These are phyloP conservation scores for Erynnis tages DNA, from an alignment of 2,888 invertebrate species.

Conservation along the genomic window DNA sequence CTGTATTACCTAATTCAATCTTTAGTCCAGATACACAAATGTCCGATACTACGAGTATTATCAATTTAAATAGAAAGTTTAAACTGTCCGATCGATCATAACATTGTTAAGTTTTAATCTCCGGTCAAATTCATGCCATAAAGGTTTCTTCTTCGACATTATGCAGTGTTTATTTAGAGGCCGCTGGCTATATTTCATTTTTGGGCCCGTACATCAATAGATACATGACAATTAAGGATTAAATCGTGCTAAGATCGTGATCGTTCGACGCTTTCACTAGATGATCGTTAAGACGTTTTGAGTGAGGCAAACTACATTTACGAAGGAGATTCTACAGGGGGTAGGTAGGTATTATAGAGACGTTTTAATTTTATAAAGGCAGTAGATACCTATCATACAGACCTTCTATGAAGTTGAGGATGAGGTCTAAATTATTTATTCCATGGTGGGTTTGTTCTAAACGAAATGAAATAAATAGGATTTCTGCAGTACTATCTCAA, in stretches of 20 bases:
- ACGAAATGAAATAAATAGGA: too few species aligned
- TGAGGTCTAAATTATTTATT: too few species aligned
- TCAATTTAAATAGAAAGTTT: slow-evolving; percentile 10
- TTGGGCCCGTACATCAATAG: slow-evolving; percentile 17
- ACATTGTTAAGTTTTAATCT: background rate
- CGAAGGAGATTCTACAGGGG: too few species aligned
- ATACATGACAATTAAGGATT: slow-evolving; percentile 46
- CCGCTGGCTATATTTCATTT: slow-evolving; percentile 18
- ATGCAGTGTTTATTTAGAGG: slow-evolving; percentile 17
- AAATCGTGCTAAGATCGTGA: slow-evolving; percentile 50
- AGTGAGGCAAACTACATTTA: too few species aligned
- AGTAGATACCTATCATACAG: too few species aligned
- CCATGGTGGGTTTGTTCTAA: too few species aligned
- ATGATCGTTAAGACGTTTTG: background rate
- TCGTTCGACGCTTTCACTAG: slow-evolving; percentile 64
- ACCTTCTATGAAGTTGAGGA: too few species aligned
- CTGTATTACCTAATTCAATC: too few species aligned
- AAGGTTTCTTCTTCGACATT: slow-evolving; percentile 13
- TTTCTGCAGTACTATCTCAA: too few species aligned
- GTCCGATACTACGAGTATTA: background rate
- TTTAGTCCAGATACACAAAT: too few species aligned
- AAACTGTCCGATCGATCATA: slow-evolving; percentile 3
- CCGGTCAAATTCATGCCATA: slow-evolving; percentile 4
- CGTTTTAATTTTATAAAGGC: too few species aligned
- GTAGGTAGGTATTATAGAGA: too few species aligned